phyloP scores from a whole-genome alignment of 1,140 invertebrate genomes.

The Thaumetopoea pityocampa region DNA sequence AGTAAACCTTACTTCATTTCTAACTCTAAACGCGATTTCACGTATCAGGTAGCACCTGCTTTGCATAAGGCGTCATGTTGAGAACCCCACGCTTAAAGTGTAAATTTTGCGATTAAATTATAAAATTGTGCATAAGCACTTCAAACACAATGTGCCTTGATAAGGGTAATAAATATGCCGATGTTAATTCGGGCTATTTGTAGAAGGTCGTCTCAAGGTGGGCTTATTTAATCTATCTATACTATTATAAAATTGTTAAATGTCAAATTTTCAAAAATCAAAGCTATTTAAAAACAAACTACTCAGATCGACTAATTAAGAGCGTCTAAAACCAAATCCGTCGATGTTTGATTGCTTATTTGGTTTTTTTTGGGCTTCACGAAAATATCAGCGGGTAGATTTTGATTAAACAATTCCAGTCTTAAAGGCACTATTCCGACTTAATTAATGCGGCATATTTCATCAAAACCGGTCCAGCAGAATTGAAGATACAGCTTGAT shows the following conservation, averaged over 20 bases:
- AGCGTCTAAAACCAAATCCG: no score
- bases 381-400: no score
- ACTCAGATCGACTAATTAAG: no score
- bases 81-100: slow-evolving; percentile 65
- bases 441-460: no score
- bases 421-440: no score
- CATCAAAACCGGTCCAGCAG: no score
- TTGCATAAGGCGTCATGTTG: slow-evolving; percentile 71
- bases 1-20: slow-evolving; percentile 21
- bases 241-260: slow-evolving; percentile 1
- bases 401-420: no score
- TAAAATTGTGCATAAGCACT: slow-evolving; percentile 62
- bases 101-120: slow-evolving; percentile 73
- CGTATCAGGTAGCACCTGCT: slow-evolving; percentile 72
- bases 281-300: not conserved
- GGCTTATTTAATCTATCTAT: slow-evolving; percentile 33
- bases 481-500: no score
- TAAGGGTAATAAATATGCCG: slow-evolving; percentile 53
- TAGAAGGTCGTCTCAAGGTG: slow-evolving; percentile 52
- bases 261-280: slow-evolving; percentile 4
- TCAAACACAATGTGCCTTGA: slow-evolving; percentile 49
- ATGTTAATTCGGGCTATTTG: slow-evolving; percentile 20
- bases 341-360: no score
- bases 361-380: no score
- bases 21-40: slow-evolving; percentile 19